A percentile compares a stretch with the other conserved stretches of the same genome.
These are phyloP conservation scores for Stercorarius parasiticus DNA, from an alignment of 2,113 vertebrate species.

Conservation along the genomic window DNA sequence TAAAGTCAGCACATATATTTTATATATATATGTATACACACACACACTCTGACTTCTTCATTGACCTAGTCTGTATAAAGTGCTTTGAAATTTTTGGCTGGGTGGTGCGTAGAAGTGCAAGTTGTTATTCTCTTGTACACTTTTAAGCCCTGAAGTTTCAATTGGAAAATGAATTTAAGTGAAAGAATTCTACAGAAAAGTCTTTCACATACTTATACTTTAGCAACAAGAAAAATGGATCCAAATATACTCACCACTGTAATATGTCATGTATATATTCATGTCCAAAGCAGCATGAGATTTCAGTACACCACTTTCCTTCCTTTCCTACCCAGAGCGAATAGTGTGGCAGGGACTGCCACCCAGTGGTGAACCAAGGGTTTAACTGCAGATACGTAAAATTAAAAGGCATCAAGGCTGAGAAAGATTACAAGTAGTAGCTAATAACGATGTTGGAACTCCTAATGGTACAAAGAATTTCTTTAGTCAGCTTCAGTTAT, in stretches of 20 bases:
- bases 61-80: background rate
- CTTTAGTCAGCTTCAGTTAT: background rate
- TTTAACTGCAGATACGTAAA: background rate
- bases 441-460: background rate
- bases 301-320: accelerated
- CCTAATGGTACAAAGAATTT: background rate
- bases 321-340: background rate
- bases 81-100: background rate
- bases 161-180: background rate
- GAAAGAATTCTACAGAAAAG: background rate
- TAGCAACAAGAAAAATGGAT: background rate
- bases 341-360: conserved; percentile 14
- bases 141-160: background rate
- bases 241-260: background rate
- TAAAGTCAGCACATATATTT: background rate
- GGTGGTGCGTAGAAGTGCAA: background rate
- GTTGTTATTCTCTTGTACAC: background rate
- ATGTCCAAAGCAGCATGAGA: background rate
- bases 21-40: accelerated
- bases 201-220: background rate
- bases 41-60: background rate
- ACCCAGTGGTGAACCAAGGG: background rate
- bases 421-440: background rate
- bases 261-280: background rate
- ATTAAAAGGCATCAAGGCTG: background rate